These are phyloP conservation scores for Stegophylla sp. DNA, from an alignment of 2,888 invertebrate genomes.

Conservation along the genomic window DNA sequence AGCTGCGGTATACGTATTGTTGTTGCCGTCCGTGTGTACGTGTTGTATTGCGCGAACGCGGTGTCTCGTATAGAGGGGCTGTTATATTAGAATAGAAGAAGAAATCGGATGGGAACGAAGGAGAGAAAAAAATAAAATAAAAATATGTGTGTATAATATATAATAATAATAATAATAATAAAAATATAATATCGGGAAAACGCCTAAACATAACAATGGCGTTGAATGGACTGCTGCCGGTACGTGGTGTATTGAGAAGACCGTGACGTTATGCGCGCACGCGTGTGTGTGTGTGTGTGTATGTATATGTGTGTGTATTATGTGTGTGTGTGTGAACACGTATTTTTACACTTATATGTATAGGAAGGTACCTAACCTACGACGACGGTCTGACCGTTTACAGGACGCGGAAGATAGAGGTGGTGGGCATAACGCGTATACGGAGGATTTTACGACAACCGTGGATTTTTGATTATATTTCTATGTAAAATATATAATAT, in stretches of 20 bases:
- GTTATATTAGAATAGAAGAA: constrained; percentile 8
- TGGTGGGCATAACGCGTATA: background rate
- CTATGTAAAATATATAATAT: background rate
- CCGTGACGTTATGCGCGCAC: constrained; percentile 32
- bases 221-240: constrained; percentile 19
- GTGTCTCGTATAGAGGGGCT: background rate
- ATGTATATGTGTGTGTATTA: too few species aligned
- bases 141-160: background rate
- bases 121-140: constrained; percentile 25
- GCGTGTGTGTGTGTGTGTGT: background rate
- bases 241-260: constrained; percentile 45
- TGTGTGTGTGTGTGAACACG: background rate
- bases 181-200: constrained; percentile 17
- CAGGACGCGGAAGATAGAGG: background rate
- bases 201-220: constrained; percentile 34
- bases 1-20: constrained; percentile 1
- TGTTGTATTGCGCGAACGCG: background rate
- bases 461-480: constrained; percentile 33
- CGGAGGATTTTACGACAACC: constrained; percentile 31
- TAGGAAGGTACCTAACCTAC: too few species aligned
- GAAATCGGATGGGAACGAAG: constrained; percentile 21
- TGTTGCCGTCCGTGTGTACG: background rate
- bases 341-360: too few species aligned
- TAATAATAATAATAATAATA: constrained; percentile 17
- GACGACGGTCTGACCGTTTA: background rate